Evolutionary conservation across 2,797 vertebrate species (phyloP).

Genomic region (Microtus californicus): DNA sequence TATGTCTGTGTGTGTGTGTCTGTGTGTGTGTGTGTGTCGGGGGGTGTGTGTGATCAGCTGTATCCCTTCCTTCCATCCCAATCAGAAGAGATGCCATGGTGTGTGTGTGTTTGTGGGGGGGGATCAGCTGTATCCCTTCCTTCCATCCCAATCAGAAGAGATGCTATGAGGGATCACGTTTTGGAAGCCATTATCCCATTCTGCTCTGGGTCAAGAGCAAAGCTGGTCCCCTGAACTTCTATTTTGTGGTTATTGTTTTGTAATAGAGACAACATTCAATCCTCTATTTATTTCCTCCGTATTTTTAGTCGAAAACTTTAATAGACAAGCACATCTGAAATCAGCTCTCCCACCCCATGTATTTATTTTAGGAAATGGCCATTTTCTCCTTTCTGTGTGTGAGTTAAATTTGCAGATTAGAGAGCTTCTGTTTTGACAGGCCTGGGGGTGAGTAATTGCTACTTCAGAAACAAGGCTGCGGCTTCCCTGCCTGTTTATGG

Average conservation of each 20-base stretch:
- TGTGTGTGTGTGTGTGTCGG: too few relatives aligned
- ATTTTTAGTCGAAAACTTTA: constrained; percentile 48
- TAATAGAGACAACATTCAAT: constrained; percentile 31
- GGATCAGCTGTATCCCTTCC: constrained; percentile 26
- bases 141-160: constrained; percentile 74
- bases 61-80: background rate
- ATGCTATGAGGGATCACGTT: constrained; percentile 72
- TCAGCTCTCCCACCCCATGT: background rate
- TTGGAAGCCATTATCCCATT: constrained; percentile 74
- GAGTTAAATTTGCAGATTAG: constrained; percentile 42
- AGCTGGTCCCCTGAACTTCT: constrained; percentile 67
- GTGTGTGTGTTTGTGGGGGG: too few relatives aligned
- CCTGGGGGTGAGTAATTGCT: constrained; percentile 16
- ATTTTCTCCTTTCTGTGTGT: constrained; percentile 8
- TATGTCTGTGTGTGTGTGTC: too few relatives aligned
- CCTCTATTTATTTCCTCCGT: constrained; percentile 32
- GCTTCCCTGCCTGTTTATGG: constrained; percentile 11
- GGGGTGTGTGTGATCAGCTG: too few relatives aligned
- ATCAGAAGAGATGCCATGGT: background rate
- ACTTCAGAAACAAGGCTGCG: background rate
- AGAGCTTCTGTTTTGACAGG: constrained; percentile 30
- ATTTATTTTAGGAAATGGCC: constrained; percentile 18
- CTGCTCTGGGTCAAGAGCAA: constrained; percentile 69
- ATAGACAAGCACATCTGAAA: background rate
- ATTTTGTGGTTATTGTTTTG: constrained; percentile 41